Evolutionary conservation across 2,888 invertebrate species (phyloP).

Genomic region (Baronia brevicornis): DNA sequence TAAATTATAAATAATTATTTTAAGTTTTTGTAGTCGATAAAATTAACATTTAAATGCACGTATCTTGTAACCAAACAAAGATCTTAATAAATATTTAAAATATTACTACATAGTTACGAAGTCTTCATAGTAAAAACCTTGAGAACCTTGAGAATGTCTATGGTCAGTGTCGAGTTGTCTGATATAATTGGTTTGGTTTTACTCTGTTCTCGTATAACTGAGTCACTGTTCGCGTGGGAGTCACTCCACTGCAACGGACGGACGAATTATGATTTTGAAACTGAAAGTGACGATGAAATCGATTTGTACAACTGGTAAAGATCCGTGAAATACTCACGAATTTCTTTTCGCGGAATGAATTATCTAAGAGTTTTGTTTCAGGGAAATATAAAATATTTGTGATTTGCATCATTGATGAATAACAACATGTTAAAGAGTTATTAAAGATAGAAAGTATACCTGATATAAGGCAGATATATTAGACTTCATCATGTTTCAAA

Average conservation of each 20-base stretch:
- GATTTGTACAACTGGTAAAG: constrained; percentile 5
- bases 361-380: not conserved
- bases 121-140: constrained; percentile 16
- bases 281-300: constrained; percentile 22
- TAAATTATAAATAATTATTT: no score
- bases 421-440: no score
- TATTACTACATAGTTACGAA: not conserved
- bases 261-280: constrained; percentile 23
- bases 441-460: no score
- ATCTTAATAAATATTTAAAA: constrained; percentile 2
- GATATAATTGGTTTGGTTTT: constrained; percentile 29
- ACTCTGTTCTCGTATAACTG: constrained; percentile 28
- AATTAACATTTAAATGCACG: no score
- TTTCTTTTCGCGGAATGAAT: not conserved
- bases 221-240: constrained; percentile 33
- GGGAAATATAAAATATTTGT: no score
- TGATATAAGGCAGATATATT: no score
- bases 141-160: constrained; percentile 32
- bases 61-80: no score
- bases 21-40: no score
- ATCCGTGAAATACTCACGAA: not conserved
- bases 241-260: constrained; percentile 24
- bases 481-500: no score
- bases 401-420: no score
- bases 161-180: constrained; percentile 39